phyloP scores from a whole-genome alignment of 2,888 invertebrate species.

The Synergus itoensis region DNA sequence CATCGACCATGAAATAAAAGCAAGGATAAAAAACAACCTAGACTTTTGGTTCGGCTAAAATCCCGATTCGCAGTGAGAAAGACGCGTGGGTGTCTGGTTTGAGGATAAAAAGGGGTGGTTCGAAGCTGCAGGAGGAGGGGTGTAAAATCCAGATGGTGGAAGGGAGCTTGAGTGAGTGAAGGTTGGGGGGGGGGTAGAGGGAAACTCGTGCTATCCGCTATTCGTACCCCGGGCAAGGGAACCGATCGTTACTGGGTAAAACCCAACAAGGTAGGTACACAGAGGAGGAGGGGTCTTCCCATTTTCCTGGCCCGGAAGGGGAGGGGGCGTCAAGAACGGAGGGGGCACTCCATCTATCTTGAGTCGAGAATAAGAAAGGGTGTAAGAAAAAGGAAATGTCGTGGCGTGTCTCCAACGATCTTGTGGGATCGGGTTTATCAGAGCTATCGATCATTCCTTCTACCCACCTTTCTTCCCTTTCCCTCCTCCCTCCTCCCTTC shows the following conservation, averaged over 20 bases:
- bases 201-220: constrained; percentile 58
- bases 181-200: background rate
- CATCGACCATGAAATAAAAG: background rate
- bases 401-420: background rate
- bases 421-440: background rate
- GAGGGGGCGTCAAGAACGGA: background rate
- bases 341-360: background rate
- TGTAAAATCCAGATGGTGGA: background rate
- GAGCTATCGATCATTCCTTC: constrained; percentile 41
- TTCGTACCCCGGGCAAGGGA: constrained; percentile 73
- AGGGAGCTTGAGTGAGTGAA: background rate
- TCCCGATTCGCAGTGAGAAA: background rate
- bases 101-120: background rate
- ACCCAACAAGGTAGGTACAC: constrained; percentile 54
- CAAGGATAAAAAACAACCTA: background rate
- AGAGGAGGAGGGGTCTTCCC: constrained; percentile 62
- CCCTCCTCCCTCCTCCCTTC: background rate
- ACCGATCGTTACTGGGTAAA: constrained; percentile 73
- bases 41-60: background rate
- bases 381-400: background rate
- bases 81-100: background rate
- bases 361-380: background rate
- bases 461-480: constrained; percentile 23
- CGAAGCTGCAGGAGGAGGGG: too few relatives aligned
- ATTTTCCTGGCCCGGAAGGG: constrained; percentile 49